Base-by-base conservation (phyloP, 2,888 invertebrate species). In the Zygothrica quintamaculata region DNA sequence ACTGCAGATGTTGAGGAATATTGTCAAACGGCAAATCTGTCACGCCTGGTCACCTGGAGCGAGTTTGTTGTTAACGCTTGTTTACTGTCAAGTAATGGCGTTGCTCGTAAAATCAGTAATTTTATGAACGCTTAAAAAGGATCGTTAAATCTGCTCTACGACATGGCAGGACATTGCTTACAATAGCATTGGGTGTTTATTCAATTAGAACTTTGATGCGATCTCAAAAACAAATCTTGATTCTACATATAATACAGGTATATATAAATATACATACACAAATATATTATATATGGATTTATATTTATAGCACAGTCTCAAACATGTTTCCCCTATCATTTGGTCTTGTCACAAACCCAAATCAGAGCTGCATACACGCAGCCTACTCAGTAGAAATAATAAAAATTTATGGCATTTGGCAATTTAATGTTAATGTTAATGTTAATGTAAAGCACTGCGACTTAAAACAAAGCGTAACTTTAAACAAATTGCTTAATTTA, bases 401-500 rank as follows among this genome's bases (percentile, higher is more conserved):
- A 75, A 69, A 79, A 88, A 88, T 88, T 88, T 82, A 88, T 88
- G 78, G 73, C 68, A 64, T 57, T 80, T 59, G 56, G 53, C 77
- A 76, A 79, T 76, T 81, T 73, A n/a, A n/a, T n/a, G n/a, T n/a
- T n/a, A n/a, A n/a, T n/a, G n/a, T n/a, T n/a, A n/a, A 68, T 44
- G 59, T 66, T 58, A 29, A 55, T 69, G 58, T 40, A 50, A 11
- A 31, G 13, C 39, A 57, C 44, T 43, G 36, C 40, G 33, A 15
- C 40, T 69, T 65, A 15, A 61, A 62, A 52, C 65, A 61, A 66
- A 60, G 76, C 65, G 73, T 73, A 53, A 55, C 42, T 34, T 44
- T 50, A 76, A n/a, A 84, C 85, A 86, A 88, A 87, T 86, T 87
- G 76, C 68, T 47, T 62, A 74, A 79, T 88, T 88, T 88, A 88